Evolutionary conservation across 2,113 vertebrate species (phyloP), one percentile per base, ranked within the genome.

Genomic region (Halichoerus grypus): DNA sequence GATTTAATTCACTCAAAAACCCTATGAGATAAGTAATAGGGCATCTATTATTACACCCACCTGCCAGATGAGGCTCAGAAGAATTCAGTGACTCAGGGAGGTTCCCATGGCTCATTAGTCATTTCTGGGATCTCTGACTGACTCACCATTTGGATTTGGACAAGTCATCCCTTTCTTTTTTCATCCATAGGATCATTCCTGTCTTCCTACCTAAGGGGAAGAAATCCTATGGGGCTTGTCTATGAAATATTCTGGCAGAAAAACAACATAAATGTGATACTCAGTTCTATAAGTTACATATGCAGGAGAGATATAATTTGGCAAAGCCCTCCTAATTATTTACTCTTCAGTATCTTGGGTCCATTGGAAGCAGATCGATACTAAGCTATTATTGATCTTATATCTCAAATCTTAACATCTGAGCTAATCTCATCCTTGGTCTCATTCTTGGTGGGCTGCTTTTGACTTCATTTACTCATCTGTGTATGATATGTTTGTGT

Each of bases 351-450:
- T 88, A 59, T 80, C 42, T 88, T 83, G 39, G 12, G 6, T 71
- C 28, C 42, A 39, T 18, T 83, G n/a, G 42, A 88, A 88, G 76
- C 33, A 59, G 33, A 95, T 33, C 39, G 11, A 51, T 85, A 19
- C 33, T 80, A 39, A 53, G 15, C 31, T 90, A 51, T 7, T 63
- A 42, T 36, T 86, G 51, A 31, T 85, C 51, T 77, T 94, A 42
- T 36, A 74, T 80, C 31, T 89, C 91, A 95, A 80, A 80, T 55
- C 59, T 69, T 93, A 96, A 61, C 51, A 90, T 61, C 7, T 5
- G 22, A 79, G 11, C 57, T 65, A 69, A 39, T 82, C 31, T 90
- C 10, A 77, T 69, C 28, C 7, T 82, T 33, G 46, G 18, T 65
- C 46, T 84, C 26, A 80, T 74, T 88, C 21, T 88, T 18, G 26